A percentile compares a stretch with the other conserved stretches of the same genome.
Conservation (phyloP, 2,113 vertebrate genomes). For the Percina caprodes region DNA sequence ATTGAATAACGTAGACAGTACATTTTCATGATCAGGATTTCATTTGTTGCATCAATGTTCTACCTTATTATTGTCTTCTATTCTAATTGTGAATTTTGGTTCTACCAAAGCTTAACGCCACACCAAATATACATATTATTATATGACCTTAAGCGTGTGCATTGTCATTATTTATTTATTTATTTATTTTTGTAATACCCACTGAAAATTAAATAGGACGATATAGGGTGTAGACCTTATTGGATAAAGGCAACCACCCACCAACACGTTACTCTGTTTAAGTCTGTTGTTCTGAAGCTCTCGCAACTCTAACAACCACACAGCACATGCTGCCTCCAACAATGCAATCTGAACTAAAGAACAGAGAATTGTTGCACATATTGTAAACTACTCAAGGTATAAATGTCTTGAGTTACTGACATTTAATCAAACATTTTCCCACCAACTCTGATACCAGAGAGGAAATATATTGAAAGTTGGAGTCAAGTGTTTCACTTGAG, state of each 20-base stretch:
- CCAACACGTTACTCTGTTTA: background rate
- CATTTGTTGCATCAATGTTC: constrained; percentile 19
- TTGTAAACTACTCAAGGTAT: background rate
- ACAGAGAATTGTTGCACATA: background rate
- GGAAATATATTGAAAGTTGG: background rate
- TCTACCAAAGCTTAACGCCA: constrained; percentile 20
- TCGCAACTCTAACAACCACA: background rate
- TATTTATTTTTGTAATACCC: constrained; percentile 9
- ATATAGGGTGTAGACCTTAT: background rate
- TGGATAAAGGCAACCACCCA: too few relatives aligned
- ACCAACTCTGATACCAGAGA: background rate
- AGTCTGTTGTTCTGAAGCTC: constrained; percentile 17
- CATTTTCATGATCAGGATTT: background rate
- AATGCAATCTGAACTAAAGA: background rate
- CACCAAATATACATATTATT: constrained; percentile 3
- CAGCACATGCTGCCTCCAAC: background rate
- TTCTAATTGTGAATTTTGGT: constrained; percentile 14
- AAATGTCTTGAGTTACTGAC: background rate
- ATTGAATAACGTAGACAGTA: background rate
- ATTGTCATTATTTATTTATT: background rate
- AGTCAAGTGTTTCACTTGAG: background rate
- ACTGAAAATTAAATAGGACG: background rate
- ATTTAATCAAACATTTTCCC: background rate
- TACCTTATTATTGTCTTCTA: constrained; percentile 10
- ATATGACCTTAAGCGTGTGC: background rate